A percentile compares a stretch with the other conserved stretches of the same genome.
Conservation (phyloP, 2,888 invertebrate genomes). For the Campoletis raptor region DNA sequence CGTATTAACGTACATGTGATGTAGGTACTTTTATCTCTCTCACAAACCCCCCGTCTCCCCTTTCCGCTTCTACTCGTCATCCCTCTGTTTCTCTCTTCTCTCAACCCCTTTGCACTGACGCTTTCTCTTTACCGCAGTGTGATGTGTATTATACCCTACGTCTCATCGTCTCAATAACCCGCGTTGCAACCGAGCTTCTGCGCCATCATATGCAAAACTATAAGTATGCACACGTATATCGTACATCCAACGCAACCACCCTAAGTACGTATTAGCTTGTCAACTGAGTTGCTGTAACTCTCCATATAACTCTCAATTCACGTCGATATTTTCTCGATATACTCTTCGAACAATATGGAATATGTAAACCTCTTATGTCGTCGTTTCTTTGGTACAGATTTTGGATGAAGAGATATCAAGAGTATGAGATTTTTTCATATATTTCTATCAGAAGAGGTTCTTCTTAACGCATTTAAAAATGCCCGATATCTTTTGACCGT, state of each 20-base stretch:
- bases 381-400: not conserved
- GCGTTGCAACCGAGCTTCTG: conserved; percentile 11
- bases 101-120: conserved; percentile 50
- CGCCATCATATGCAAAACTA: conserved; percentile 11
- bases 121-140: conserved; percentile 53
- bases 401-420: not conserved
- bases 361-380: not conserved
- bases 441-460: not conserved
- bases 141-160: conserved; percentile 59
- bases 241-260: conserved; percentile 14
- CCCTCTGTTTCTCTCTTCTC: conserved; percentile 38
- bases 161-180: conserved; percentile 57
- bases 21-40: conserved; percentile 50
- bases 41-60: not conserved
- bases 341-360: not conserved
- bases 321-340: not conserved
- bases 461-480: not conserved
- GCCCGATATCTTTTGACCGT: not conserved
- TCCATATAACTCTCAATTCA: not conserved
- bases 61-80: conserved; percentile 10
- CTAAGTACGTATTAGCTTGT: conserved; percentile 40
- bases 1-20: conserved; percentile 64
- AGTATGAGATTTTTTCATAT: not conserved
- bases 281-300: conserved; percentile 3
- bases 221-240: not conserved